Conservation (phyloP, 2,113 vertebrate genomes). For the Stomatorhinus ivindoensis region DNA sequence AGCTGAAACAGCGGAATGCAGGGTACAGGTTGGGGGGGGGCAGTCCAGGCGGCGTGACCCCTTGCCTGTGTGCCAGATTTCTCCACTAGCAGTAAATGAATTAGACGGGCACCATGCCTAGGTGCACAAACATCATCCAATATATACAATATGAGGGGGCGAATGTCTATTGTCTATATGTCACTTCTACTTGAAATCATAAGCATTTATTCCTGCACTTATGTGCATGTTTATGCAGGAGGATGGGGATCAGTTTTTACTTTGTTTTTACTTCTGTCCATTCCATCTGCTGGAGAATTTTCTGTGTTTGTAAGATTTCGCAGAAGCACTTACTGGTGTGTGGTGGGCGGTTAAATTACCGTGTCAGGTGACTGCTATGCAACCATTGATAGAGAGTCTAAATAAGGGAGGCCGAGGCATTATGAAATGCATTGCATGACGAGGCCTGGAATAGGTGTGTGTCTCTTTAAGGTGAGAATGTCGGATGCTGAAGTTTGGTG, state of each 20-base stretch:
- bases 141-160: background rate
- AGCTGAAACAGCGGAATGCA: background rate
- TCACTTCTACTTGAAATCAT: background rate
- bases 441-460: background rate
- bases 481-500: background rate
- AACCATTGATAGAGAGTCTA: background rate
- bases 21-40: background rate
- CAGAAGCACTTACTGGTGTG: background rate
- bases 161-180: background rate
- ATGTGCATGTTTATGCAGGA: background rate
- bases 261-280: background rate
- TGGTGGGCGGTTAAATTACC: background rate
- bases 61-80: slow-evolving; percentile 17
- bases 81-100: slow-evolving; percentile 25
- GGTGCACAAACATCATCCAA: background rate
- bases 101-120: slow-evolving; percentile 7
- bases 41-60: background rate
- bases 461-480: slow-evolving; percentile 1
- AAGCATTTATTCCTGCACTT: background rate
- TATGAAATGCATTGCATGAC: background rate
- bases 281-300: background rate
- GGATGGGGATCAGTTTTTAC: background rate
- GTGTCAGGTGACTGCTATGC: background rate
- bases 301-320: too few species aligned
- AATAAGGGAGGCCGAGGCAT: background rate